phyloP scores from a whole-genome alignment of 2,797 vertebrate species.

The Vespertilio murinus region DNA sequence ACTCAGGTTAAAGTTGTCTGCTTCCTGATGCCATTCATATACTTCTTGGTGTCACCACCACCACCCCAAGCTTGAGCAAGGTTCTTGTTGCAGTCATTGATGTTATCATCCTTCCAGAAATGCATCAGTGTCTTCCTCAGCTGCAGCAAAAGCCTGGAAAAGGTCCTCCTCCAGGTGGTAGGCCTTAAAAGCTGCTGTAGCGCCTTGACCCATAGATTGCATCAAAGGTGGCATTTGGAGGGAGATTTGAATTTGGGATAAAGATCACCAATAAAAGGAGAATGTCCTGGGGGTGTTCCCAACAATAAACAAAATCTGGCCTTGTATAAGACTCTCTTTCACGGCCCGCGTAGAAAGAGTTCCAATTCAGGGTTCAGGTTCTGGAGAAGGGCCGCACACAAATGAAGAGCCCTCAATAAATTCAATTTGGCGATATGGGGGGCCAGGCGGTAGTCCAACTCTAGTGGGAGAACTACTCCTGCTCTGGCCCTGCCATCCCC shows the following conservation, averaged over 20 bases:
- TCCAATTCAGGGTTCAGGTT: too few relatives aligned
- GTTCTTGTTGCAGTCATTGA: background rate
- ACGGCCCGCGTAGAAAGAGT: too few relatives aligned
- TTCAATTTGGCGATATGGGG: too few relatives aligned
- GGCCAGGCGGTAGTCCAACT: too few relatives aligned
- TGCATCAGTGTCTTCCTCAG: background rate
- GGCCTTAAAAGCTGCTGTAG: background rate
- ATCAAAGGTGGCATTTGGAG: background rate
- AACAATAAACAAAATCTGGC: too few relatives aligned
- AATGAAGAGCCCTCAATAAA: too few relatives aligned
- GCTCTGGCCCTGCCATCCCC: too few relatives aligned
- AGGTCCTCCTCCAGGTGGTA: background rate
- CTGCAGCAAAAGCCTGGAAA: background rate
- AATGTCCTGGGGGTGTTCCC: background rate
- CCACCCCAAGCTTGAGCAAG: background rate
- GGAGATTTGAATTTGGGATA: background rate
- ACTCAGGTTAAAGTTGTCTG: background rate
- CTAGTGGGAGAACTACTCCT: too few relatives aligned
- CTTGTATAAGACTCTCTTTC: too few relatives aligned
- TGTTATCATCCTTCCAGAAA: background rate
- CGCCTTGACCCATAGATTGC: background rate
- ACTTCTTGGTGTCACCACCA: background rate
- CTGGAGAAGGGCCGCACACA: too few relatives aligned
- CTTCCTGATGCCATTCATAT: background rate
- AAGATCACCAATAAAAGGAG: background rate